Evolutionary conservation across 2,113 vertebrate species (phyloP).

Genomic region (Carlito syrichta): DNA sequence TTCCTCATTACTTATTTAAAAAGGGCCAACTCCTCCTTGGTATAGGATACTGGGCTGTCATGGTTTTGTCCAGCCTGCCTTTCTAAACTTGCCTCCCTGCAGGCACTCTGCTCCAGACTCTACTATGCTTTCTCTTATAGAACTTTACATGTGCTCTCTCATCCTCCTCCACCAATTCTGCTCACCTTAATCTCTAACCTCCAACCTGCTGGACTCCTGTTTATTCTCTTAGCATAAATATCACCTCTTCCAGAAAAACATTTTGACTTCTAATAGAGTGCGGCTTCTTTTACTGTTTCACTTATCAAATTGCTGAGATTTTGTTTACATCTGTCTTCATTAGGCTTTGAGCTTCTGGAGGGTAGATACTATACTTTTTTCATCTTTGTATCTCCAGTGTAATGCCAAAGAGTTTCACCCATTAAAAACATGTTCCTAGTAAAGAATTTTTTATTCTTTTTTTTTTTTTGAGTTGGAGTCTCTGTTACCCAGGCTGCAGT

Average conservation of each 20-base stretch:
- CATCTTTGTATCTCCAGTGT: conserved; percentile 1
- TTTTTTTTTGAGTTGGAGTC: no score
- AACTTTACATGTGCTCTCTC: not conserved
- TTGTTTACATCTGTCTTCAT: conserved; percentile 13
- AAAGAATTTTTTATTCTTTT: not conserved
- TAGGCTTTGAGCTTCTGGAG: not conserved
- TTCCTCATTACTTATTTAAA: not conserved
- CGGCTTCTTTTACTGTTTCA: not conserved
- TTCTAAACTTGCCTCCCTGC: not conserved
- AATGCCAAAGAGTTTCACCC: not conserved
- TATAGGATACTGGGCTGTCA: not conserved
- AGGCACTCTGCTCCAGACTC: not conserved
- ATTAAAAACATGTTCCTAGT: conserved; percentile 26
- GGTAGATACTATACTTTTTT: not conserved
- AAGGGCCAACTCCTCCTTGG: not conserved
- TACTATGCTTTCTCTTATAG: not conserved
- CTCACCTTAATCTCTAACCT: not conserved
- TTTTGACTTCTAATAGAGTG: not conserved
- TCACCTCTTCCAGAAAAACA: not conserved
- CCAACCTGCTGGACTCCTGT: not conserved
- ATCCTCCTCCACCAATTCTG: not conserved
- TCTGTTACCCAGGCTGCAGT: no score
- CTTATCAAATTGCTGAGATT: not conserved
- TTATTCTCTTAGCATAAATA: not conserved
- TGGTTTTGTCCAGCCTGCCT: not conserved